Evolutionary conservation across 2,113 vertebrate species (phyloP).

Genomic region (Perccottus glenii): DNA sequence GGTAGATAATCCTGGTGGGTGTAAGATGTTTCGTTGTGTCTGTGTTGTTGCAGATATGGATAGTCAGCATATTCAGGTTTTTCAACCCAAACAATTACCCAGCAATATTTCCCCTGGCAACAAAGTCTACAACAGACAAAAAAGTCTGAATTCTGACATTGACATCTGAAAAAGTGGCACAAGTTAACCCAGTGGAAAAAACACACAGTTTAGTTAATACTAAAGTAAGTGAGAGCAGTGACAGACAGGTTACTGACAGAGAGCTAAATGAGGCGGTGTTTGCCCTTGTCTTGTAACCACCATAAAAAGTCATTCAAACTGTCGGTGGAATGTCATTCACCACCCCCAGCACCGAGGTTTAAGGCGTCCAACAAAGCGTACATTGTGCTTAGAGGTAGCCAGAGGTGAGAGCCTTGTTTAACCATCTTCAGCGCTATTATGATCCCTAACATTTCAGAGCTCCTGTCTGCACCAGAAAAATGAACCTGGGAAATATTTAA

Average conservation of each 20-base stretch:
- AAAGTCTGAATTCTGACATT: neutral
- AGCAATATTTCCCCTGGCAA: neutral
- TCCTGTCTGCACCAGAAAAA: neutral
- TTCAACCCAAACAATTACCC: neutral
- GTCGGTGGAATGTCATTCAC: slow-evolving; percentile 65
- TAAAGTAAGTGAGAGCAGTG: slow-evolving; percentile 19
- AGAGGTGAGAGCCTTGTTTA: slow-evolving; percentile 38
- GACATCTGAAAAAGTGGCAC: neutral
- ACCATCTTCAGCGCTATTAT: slow-evolving; percentile 37
- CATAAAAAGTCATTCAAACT: slow-evolving; percentile 50
- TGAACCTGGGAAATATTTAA: neutral
- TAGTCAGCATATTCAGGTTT: slow-evolving; percentile 8
- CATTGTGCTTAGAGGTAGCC: slow-evolving; percentile 50
- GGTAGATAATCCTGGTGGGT: slow-evolving; percentile 50
- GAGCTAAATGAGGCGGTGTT: slow-evolving; percentile 41
- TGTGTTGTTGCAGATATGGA: slow-evolving; percentile 10
- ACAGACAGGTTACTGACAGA: slow-evolving; percentile 37
- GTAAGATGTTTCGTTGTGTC: slow-evolving; percentile 2
- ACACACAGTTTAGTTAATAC: slow-evolving; percentile 3
- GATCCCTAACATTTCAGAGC: slow-evolving; percentile 13
- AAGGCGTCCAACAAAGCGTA: slow-evolving; percentile 58
- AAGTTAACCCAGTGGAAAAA: slow-evolving; percentile 12
- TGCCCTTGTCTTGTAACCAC: slow-evolving; percentile 33
- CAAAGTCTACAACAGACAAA: neutral
- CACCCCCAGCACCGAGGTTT: slow-evolving; percentile 43